phyloP scores from a whole-genome alignment of 2,888 invertebrate genomes.

The Caenorhabditis sp. region DNA sequence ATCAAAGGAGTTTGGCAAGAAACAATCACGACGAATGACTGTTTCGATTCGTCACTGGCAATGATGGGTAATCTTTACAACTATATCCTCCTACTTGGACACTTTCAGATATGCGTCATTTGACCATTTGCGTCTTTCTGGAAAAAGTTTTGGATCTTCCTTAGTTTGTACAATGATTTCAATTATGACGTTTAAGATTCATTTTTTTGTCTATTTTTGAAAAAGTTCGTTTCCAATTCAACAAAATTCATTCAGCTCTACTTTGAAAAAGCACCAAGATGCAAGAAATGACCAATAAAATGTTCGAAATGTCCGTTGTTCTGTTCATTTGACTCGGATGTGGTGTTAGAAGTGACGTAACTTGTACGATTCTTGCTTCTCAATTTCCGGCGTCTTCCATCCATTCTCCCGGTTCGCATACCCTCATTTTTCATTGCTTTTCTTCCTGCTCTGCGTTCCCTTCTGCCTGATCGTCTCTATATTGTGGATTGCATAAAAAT shows the following conservation, averaged over 20 bases:
- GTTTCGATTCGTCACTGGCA: constrained; percentile 1
- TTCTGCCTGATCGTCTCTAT: constrained; percentile 12
- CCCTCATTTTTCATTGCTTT: constrained; percentile 41
- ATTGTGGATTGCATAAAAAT: constrained; percentile 12
- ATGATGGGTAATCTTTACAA: background rate
- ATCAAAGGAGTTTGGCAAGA: background rate
- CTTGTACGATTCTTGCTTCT: constrained; percentile 39
- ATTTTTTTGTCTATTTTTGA: too few species aligned
- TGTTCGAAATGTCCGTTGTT: background rate
- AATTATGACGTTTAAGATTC: too few species aligned
- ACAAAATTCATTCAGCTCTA: background rate
- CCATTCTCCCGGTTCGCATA: constrained; percentile 16
- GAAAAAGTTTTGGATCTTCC: background rate
- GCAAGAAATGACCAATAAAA: background rate
- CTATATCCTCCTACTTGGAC: background rate
- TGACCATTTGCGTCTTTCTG: background rate
- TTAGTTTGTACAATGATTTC: background rate
- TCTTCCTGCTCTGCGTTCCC: constrained; percentile 1
- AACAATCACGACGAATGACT: constrained; percentile 8
- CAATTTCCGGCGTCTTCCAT: constrained; percentile 43
- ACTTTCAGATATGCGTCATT: constrained; percentile 4
- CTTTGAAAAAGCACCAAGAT: background rate
- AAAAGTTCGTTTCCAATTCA: background rate
- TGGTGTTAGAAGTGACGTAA: constrained; percentile 27
- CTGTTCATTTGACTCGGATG: background rate